Evolutionary conservation across 2,113 vertebrate species (phyloP).

Genomic region (Alethe castanea): DNA sequence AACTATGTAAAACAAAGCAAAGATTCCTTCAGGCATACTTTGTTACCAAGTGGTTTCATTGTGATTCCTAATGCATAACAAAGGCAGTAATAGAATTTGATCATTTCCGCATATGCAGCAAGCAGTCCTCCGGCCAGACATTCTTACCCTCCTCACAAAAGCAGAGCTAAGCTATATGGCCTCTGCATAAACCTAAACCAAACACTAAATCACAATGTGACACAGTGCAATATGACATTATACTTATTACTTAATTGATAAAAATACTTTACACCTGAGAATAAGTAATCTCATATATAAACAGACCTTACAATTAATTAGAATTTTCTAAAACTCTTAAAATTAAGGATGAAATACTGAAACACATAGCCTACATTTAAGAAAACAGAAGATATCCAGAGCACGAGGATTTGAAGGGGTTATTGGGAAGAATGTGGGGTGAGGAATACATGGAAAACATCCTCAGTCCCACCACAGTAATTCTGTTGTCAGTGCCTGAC

Average conservation of each 20-base stretch:
- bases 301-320: not conserved
- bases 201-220: not conserved
- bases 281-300: not conserved
- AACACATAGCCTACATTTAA: not conserved
- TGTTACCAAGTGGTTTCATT: not conserved
- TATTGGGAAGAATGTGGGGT: not conserved
- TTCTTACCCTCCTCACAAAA: not conserved
- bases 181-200: not conserved
- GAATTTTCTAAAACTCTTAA: not conserved
- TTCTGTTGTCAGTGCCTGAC: not conserved
- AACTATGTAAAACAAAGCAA: not conserved
- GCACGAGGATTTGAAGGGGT: not conserved
- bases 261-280: not conserved
- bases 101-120: not conserved
- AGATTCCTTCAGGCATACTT: conserved; percentile 3
- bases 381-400: not conserved
- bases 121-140: not conserved
- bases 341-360: not conserved
- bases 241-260: not conserved
- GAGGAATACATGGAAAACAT: not conserved
- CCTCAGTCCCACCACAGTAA: not conserved
- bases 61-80: not conserved
- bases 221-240: not conserved
- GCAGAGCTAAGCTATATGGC: not conserved
- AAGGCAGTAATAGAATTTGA: not conserved